Conservation (phyloP, 2,888 invertebrate genomes). For the Timema cristinae region DNA sequence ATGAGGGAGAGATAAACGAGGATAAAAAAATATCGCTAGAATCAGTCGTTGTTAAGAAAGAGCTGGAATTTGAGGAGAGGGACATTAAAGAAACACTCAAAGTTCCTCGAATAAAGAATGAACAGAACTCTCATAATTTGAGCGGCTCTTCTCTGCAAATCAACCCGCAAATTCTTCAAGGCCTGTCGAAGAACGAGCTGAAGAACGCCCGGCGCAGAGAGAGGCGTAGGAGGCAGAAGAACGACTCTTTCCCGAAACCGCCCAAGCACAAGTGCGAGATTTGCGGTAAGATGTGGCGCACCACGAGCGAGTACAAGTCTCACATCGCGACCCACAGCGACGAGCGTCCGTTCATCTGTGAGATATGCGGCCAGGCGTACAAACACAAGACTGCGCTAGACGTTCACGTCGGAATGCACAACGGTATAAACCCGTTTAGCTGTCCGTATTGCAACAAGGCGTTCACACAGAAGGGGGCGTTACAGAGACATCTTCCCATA, state of each 20-base stretch:
- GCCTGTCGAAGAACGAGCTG: constrained; percentile 5
- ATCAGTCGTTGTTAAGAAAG: too few species aligned
- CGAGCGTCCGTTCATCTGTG: constrained; percentile 45
- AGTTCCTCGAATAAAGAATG: too few species aligned
- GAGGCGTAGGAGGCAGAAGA: constrained; percentile 26
- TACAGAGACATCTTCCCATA: constrained; percentile 58
- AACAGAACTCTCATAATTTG: too few species aligned
- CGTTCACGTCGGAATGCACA: constrained; percentile 57
- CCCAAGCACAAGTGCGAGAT: constrained; percentile 33
- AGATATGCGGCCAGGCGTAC: constrained; percentile 57
- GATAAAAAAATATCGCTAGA: too few species aligned
- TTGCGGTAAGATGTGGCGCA: constrained; percentile 40
- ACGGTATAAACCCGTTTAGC: constrained; percentile 46
- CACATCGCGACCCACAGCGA: constrained; percentile 39
- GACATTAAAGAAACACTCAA: too few species aligned
- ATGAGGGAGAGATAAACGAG: too few species aligned
- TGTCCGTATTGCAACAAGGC: constrained; percentile 57
- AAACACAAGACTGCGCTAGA: constrained; percentile 60
- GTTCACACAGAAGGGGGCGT: constrained; percentile 59
- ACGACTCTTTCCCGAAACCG: constrained; percentile 27
- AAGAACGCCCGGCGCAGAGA: constrained; percentile 11
- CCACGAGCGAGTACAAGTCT: constrained; percentile 38
- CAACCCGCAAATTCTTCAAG: too few species aligned
- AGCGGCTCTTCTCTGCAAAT: too few species aligned
- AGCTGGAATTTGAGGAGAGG: too few species aligned